These are phyloP conservation scores for Phyllostomus hastatus DNA, from an alignment of 2,113 vertebrate genomes.

Conservation along the genomic window DNA sequence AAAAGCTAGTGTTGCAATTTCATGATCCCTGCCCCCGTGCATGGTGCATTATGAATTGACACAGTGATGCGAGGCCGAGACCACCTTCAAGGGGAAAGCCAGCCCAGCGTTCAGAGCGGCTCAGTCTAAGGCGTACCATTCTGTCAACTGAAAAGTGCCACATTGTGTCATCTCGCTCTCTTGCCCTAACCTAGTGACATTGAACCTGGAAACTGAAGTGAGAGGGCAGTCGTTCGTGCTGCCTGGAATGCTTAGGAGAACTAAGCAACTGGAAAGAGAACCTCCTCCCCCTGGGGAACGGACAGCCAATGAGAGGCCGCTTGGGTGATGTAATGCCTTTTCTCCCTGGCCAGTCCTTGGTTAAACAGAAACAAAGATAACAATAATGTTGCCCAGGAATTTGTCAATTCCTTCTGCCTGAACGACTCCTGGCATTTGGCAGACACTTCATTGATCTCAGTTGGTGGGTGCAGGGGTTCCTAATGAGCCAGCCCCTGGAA, in stretches of 20 bases:
- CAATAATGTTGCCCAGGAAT: neutral
- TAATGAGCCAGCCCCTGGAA: neutral
- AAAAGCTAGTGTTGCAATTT: neutral
- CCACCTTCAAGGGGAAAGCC: neutral
- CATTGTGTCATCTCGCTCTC: neutral
- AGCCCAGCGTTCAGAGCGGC: neutral
- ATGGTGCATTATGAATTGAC: constrained; percentile 20
- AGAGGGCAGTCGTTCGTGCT: neutral
- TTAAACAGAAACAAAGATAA: constrained; percentile 25
- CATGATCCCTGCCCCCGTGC: neutral
- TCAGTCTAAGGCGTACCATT: neutral
- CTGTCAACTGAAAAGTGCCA: neutral
- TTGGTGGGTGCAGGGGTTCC: neutral
- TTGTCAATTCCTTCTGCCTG: neutral
- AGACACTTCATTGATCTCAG: neutral
- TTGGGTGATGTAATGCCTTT: constrained; percentile 44
- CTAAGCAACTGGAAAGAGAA: neutral
- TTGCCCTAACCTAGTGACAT: neutral
- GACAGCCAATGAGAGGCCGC: constrained; percentile 43
- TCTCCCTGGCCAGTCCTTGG: neutral
- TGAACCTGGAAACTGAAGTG: constrained; percentile 26
- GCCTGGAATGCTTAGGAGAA: neutral
- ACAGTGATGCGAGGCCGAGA: neutral
- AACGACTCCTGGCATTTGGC: neutral
- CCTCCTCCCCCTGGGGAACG: neutral